Percentiles rank a stretch among this genome's conserved stretches.
Evolutionary conservation across 2,888 invertebrate species (phyloP).

Genomic region (Lasioglossum leucozonium): DNA sequence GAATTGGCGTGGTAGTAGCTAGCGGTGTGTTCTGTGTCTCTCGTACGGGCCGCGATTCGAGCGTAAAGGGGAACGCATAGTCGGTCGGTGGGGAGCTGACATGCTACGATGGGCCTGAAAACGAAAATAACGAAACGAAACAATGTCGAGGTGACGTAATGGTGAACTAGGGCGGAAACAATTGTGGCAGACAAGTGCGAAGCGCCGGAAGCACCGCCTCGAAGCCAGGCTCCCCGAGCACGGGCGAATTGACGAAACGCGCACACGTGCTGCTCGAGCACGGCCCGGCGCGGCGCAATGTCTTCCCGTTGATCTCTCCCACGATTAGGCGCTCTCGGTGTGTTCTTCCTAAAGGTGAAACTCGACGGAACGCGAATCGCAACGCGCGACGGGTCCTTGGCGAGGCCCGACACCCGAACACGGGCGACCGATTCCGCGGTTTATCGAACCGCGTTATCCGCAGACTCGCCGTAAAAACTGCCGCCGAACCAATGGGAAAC

Average conservation of each 20-base stretch:
- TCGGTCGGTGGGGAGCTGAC: constrained; percentile 73
- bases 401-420: not conserved
- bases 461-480: not conserved
- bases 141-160: constrained; percentile 83
- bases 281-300: constrained; percentile 34
- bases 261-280: constrained; percentile 66
- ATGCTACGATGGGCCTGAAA: constrained; percentile 84
- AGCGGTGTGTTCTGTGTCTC: not conserved
- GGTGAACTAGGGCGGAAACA: constrained; percentile 84
- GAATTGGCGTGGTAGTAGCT: not conserved
- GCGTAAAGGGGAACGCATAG: constrained; percentile 50
- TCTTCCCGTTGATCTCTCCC: constrained; percentile 42
- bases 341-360: constrained; percentile 30
- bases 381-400: constrained; percentile 16
- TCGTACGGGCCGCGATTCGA: constrained; percentile 37
- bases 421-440: constrained; percentile 21
- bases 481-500: constrained; percentile 16
- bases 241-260: constrained; percentile 63
- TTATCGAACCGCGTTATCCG: constrained; percentile 1
- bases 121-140: constrained; percentile 84
- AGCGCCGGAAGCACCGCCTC: constrained; percentile 81
- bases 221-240: constrained; percentile 56
- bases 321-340: constrained; percentile 38
- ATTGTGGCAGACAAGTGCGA: constrained; percentile 84
- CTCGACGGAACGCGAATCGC: constrained; percentile 7